phyloP scores from a whole-genome alignment of 2,113 vertebrate genomes.

The Mesoclemmys tuberculata region DNA sequence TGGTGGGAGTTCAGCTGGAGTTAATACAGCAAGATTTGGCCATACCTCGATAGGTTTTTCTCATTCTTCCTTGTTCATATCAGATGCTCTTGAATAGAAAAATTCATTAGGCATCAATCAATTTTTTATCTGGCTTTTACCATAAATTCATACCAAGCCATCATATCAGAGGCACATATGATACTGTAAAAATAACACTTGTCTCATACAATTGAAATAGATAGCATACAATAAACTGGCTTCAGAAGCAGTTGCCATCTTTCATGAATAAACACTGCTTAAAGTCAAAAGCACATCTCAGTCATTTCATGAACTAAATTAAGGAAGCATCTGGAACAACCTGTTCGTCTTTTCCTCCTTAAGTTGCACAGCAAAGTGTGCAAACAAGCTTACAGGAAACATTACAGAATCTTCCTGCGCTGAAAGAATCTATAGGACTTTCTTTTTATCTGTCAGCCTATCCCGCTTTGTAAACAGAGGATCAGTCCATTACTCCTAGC shows the following conservation, averaged over 20 bases:
- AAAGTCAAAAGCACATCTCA: not conserved
- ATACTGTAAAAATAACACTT: not conserved
- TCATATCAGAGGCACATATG: accelerated
- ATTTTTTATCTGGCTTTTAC: not conserved
- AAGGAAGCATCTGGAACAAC: not conserved
- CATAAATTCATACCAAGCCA: not conserved
- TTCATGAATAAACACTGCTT: accelerated
- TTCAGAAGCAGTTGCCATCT: not conserved
- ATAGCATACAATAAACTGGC: accelerated
- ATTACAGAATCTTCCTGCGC: not conserved
- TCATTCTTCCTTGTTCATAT: not conserved
- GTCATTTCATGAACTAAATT: not conserved
- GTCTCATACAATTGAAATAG: not conserved
- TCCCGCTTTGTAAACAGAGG: not conserved
- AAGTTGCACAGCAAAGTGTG: not conserved
- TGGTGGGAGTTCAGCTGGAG: not conserved
- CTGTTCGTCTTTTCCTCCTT: not conserved
- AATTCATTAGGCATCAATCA: not conserved
- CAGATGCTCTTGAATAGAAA: not conserved
- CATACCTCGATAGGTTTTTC: not conserved
- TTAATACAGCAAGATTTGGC: not conserved
- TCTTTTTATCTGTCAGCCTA: not conserved
- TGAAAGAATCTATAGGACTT: not conserved
- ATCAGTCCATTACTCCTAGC: not conserved
- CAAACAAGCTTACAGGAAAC: not conserved